Percentiles rank a stretch among this genome's conserved stretches.
These are phyloP conservation scores for Dipodomys stephensi DNA, from an alignment of 2,113 vertebrate genomes.

Conservation along the genomic window DNA sequence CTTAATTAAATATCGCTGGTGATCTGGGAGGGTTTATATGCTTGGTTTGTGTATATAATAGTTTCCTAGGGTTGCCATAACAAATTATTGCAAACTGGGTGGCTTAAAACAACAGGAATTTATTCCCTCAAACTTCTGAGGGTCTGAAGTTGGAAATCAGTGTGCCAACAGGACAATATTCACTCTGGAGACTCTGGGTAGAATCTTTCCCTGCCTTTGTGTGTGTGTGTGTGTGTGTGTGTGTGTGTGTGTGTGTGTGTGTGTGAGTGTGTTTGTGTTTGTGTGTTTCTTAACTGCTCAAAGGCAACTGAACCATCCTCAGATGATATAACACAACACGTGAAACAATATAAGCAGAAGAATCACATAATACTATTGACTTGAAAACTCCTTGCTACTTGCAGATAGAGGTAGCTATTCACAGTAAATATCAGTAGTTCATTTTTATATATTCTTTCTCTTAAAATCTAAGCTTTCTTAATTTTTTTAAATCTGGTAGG, in stretches of 20 bases:
- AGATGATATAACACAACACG: too few relatives aligned
- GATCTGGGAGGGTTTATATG: background rate
- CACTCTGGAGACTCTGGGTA: background rate
- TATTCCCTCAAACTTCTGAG: background rate
- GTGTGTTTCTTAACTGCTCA: too few relatives aligned
- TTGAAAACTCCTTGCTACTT: background rate
- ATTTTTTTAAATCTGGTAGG: background rate
- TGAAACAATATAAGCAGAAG: too few relatives aligned
- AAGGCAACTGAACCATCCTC: too few relatives aligned
- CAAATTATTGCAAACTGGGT: background rate
- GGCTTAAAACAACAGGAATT: background rate
- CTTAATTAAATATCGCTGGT: background rate
- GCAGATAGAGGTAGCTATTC: background rate
- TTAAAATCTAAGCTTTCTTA: background rate
- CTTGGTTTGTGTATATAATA: background rate
- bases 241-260: too few relatives aligned
- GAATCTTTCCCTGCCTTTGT: background rate
- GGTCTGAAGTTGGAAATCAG: background rate
- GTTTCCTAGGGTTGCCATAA: background rate
- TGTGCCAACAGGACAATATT: background rate
- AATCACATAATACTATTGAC: too few relatives aligned
- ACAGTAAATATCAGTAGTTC: background rate
- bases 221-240: too few relatives aligned
- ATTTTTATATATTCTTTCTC: too few relatives aligned
- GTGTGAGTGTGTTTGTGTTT: too few relatives aligned